Evolutionary conservation across 1,140 invertebrate genomes (phyloP).

Genomic region (Calliopsis andreniformis): DNA sequence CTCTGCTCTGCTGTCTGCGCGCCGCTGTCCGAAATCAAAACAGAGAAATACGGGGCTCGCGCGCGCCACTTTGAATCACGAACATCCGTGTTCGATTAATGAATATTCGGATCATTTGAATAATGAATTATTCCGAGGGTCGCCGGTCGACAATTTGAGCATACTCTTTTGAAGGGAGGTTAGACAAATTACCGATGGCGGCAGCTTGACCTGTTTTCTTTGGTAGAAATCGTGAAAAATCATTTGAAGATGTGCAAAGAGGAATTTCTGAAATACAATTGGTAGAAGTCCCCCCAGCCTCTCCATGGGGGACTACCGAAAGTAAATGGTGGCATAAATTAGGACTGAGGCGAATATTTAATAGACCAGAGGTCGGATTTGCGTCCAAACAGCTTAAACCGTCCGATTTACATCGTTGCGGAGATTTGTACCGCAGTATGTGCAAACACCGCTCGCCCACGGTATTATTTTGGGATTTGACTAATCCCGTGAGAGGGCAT

Average conservation of each 20-base stretch:
- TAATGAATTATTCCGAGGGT: too few species aligned
- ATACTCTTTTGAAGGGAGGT: too few species aligned
- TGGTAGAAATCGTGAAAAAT: too few species aligned
- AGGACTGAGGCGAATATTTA: not conserved
- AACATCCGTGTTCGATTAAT: not conserved
- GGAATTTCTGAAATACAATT: too few species aligned
- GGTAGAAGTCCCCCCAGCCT: too few species aligned
- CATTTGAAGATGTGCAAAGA: too few species aligned
- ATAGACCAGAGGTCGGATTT: slow-evolving; percentile 17
- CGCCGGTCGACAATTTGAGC: too few species aligned
- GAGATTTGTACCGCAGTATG: slow-evolving; percentile 47
- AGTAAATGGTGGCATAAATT: not conserved
- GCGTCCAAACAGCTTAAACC: slow-evolving; percentile 34
- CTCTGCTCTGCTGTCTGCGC: slow-evolving; percentile 62
- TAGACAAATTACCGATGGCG: too few species aligned
- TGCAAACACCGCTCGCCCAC: slow-evolving; percentile 22
- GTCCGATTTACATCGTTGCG: slow-evolving; percentile 52
- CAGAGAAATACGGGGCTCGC: slow-evolving; percentile 56
- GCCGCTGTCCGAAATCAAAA: slow-evolving; percentile 62
- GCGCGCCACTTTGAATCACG: slow-evolving; percentile 24
- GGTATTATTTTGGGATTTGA: slow-evolving; percentile 68
- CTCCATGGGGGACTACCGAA: too few species aligned
- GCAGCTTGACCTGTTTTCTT: too few species aligned
- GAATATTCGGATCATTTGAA: slow-evolving; percentile 16
- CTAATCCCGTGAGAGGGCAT: slow-evolving; percentile 65